A percentile compares a stretch with the other conserved stretches of the same genome.
Evolutionary conservation across 2,113 vertebrate genomes (phyloP).

Genomic region (Sclerurus mexicanus): DNA sequence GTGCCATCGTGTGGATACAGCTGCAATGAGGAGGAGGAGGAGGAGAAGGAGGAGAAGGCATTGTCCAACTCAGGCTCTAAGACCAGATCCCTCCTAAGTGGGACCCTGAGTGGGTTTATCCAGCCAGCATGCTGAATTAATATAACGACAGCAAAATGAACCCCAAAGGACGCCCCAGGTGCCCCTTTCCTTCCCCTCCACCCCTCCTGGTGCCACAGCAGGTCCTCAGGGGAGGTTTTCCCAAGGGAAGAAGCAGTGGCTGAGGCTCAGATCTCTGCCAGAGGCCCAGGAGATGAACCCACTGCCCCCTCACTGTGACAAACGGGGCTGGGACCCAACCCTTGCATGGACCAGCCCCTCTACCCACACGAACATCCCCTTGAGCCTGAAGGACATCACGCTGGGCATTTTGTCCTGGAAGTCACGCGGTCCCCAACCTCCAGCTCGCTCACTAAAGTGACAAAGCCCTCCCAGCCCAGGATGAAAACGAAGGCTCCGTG

Average conservation of each 20-base stretch:
- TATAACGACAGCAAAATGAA: neutral
- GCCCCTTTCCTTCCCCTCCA: neutral
- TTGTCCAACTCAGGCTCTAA: no score
- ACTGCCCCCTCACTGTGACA: no score
- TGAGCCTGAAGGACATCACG: neutral
- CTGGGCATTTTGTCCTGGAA: no score
- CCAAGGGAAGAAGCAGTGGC: neutral
- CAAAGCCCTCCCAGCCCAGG: neutral
- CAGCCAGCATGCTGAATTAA: neutral
- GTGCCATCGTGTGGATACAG: constrained; percentile 39
- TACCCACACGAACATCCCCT: neutral
- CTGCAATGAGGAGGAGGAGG: neutral
- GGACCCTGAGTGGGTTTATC: neutral
- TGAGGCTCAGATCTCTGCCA: neutral
- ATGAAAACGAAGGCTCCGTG: neutral
- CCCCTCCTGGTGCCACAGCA: neutral
- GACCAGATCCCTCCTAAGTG: neutral
- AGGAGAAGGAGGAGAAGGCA: neutral
- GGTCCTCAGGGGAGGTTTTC: neutral
- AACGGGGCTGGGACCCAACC: neutral
- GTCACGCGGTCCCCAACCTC: neutral
- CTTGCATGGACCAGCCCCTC: neutral
- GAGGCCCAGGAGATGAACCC: neutral
- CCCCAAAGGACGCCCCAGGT: neutral
- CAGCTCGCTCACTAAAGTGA: no score